Percentiles rank a stretch among this genome's conserved stretches.
Conservation (phyloP, 2,113 vertebrate genomes). For the Forbesichthys papilliferus region DNA sequence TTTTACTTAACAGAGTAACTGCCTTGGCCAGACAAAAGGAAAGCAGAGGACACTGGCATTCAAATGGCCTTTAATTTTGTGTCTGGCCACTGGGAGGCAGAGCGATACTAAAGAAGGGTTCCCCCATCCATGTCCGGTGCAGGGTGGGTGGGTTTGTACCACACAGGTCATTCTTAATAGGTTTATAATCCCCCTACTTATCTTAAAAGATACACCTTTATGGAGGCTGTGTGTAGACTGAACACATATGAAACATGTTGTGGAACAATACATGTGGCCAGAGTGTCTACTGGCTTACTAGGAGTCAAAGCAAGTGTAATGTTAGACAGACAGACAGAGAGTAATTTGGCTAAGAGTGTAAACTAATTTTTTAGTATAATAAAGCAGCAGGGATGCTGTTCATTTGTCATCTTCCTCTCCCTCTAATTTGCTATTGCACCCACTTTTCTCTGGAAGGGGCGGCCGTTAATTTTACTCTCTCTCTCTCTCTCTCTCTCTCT, state of each 20-base stretch:
- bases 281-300: slow-evolving; percentile 2
- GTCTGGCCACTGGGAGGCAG: no score
- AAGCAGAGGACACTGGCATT: background rate
- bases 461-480: slow-evolving; percentile 9
- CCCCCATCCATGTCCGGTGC: no score
- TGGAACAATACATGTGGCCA: slow-evolving; percentile 5
- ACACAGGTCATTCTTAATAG: no score
- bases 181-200: no score
- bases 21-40: slow-evolving; percentile 5
- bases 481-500: slow-evolving; percentile 3
- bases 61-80: background rate
- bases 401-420: background rate
- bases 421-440: background rate
- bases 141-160: no score
- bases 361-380: slow-evolving; percentile 39
- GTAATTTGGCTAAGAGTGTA: background rate
- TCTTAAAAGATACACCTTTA: background rate
- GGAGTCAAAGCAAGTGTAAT: slow-evolving; percentile 2
- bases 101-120: no score
- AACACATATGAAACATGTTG: background rate
- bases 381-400: slow-evolving; percentile 21
- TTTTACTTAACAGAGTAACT: slow-evolving; percentile 17
- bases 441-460: background rate
- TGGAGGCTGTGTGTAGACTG: background rate
- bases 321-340: slow-evolving; percentile 19